phyloP scores from a whole-genome alignment of 2,888 invertebrate genomes.

The Syritta pipiens region DNA sequence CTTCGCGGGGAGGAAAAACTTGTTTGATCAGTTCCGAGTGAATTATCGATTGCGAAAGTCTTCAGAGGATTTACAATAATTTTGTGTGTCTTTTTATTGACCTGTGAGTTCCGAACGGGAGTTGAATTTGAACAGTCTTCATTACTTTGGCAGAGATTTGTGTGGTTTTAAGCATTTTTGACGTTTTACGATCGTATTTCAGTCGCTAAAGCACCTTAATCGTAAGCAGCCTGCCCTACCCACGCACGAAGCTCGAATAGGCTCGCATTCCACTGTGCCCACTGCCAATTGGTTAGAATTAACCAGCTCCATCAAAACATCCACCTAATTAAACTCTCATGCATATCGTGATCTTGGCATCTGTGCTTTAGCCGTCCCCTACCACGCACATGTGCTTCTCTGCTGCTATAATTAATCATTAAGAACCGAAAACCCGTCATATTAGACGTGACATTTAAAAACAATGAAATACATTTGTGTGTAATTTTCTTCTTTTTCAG shows the following conservation, averaged over 20 bases:
- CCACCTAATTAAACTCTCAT: constrained; percentile 24
- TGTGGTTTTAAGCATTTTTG: too few relatives aligned
- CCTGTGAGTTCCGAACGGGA: too few relatives aligned
- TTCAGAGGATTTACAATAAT: constrained; percentile 4
- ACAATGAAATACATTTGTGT: neutral
- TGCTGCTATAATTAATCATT: neutral
- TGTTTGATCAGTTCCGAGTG: constrained; percentile 17
- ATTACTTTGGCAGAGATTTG: too few relatives aligned
- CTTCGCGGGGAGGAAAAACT: constrained; percentile 17
- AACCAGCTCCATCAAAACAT: neutral
- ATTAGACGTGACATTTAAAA: constrained; percentile 6
- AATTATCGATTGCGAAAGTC: constrained; percentile 34
- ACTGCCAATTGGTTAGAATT: constrained; percentile 13
- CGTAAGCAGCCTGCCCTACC: constrained; percentile 7
- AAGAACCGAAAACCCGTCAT: neutral
- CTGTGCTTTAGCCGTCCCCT: neutral
- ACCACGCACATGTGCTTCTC: constrained; percentile 30
- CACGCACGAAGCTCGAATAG: neutral
- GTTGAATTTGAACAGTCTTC: too few relatives aligned
- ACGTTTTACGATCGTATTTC: too few relatives aligned
- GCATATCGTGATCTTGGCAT: constrained; percentile 28
- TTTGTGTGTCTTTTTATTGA: too few relatives aligned
- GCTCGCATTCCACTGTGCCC: too few relatives aligned
- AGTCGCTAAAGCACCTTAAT: neutral
- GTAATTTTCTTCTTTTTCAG: constrained; percentile 35